phyloP scores from a whole-genome alignment of 2,888 invertebrate species.

The Cosmorhoe ocellata region DNA sequence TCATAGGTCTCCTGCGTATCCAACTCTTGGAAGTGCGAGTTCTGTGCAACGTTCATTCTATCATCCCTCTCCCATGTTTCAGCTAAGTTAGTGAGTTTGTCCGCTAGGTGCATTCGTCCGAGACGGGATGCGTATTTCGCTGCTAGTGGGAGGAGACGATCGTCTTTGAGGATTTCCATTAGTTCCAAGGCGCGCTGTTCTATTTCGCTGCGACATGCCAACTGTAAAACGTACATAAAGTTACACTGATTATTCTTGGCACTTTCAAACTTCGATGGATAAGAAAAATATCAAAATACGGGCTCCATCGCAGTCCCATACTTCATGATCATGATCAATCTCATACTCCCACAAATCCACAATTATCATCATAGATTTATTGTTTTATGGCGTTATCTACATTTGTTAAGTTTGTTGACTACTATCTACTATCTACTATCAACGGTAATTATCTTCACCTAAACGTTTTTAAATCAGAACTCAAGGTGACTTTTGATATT shows the following conservation, averaged over 20 bases:
- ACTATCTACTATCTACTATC: no score
- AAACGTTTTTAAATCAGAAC: no score
- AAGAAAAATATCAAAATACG: no score
- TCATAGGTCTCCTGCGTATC: constrained; percentile 70
- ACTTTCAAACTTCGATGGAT: no score
- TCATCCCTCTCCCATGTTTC: constrained; percentile 68
- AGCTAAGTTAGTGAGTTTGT: constrained; percentile 84
- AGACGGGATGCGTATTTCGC: constrained; percentile 94
- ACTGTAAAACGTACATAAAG: constrained; percentile 64
- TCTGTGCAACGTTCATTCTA: constrained; percentile 56
- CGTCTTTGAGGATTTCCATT: constrained; percentile 90
- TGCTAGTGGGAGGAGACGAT: constrained; percentile 90
- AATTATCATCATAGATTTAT: no score
- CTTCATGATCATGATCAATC: no score
- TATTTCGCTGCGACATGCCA: constrained; percentile 91
- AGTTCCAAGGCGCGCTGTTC: constrained; percentile 94
- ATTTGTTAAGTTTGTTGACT: no score
- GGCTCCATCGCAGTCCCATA: no score
- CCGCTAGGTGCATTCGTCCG: constrained; percentile 89
- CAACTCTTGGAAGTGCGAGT: constrained; percentile 62
- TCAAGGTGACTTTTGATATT: no score
- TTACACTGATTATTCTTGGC: not conserved
- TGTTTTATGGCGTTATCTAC: no score
- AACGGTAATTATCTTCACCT: no score
- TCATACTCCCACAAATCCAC: no score